Percentiles rank a stretch among this genome's conserved stretches.
Evolutionary conservation across 1,140 invertebrate genomes (phyloP).

Genomic region (Ceratosolen fusciceps): DNA sequence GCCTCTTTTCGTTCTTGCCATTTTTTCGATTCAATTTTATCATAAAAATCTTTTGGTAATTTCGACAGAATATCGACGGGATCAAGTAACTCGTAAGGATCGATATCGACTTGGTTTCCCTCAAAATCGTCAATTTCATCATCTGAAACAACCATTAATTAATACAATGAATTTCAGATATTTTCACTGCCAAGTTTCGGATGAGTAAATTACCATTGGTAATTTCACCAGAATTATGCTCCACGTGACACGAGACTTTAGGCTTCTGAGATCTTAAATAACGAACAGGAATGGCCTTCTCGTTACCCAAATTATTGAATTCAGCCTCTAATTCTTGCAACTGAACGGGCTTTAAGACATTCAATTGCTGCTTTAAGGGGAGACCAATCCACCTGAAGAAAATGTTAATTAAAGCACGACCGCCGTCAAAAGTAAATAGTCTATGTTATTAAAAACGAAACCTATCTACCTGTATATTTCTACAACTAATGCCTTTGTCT

Average conservation of each 20-base stretch:
- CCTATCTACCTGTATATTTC: slow-evolving; percentile 85
- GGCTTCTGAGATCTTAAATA: slow-evolving; percentile 92
- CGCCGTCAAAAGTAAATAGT: too few species aligned
- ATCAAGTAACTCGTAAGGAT: slow-evolving; percentile 92
- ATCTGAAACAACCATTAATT: slow-evolving; percentile 56
- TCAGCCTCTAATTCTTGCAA: slow-evolving; percentile 90
- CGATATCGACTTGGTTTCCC: slow-evolving; percentile 79
- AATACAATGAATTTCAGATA: neutral
- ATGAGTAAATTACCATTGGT: slow-evolving; percentile 64
- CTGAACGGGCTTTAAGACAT: slow-evolving; percentile 89
- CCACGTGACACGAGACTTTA: slow-evolving; percentile 76
- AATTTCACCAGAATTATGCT: slow-evolving; percentile 71
- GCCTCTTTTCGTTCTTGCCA: slow-evolving; percentile 97
- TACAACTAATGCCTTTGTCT: slow-evolving; percentile 88
- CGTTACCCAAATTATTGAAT: slow-evolving; percentile 80
- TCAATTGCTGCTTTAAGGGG: slow-evolving; percentile 89
- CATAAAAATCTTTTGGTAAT: slow-evolving; percentile 96
- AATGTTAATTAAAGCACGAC: slow-evolving; percentile 5
- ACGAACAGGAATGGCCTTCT: slow-evolving; percentile 82
- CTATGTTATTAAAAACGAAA: too few species aligned
- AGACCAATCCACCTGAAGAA: slow-evolving; percentile 84
- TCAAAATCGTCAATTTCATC: slow-evolving; percentile 76
- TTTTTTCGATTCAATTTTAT: slow-evolving; percentile 96
- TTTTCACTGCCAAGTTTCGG: neutral
- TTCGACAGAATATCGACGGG: slow-evolving; percentile 94